These are phyloP conservation scores for Drosophila nikananu DNA, from an alignment of 1,140 invertebrate genomes.

Conservation along the genomic window DNA sequence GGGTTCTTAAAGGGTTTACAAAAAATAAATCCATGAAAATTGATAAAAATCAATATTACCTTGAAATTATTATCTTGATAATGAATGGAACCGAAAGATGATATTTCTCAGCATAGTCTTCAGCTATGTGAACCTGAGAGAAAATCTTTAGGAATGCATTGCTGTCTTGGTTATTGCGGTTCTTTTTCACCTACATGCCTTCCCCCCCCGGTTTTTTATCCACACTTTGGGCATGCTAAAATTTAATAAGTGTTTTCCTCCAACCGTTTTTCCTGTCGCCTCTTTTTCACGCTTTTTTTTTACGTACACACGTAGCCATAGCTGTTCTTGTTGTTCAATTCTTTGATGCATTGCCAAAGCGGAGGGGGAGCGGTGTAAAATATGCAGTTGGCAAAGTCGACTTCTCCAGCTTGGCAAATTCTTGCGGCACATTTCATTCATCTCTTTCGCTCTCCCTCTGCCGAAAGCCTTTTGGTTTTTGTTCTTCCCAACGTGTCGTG, in stretches of 20 bases:
- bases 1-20: neutral
- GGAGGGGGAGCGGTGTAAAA: slow-evolving; percentile 13
- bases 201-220: neutral
- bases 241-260: slow-evolving; percentile 81
- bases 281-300: slow-evolving; percentile 60
- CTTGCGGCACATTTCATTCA: slow-evolving; percentile 65
- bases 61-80: neutral
- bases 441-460: slow-evolving; percentile 9
- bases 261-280: slow-evolving; percentile 68
- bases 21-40: neutral
- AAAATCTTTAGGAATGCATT: slow-evolving; percentile 30
- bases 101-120: neutral
- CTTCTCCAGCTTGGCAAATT: slow-evolving; percentile 48
- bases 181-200: slow-evolving; percentile 10
- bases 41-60: too few relatives aligned
- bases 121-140: slow-evolving; percentile 48
- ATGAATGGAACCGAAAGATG: neutral
- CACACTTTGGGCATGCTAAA: slow-evolving; percentile 67
- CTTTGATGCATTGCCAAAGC: slow-evolving; percentile 53
- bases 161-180: slow-evolving; percentile 51
- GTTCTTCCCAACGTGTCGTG: slow-evolving; percentile 44
- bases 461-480: slow-evolving; percentile 19
- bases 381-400: slow-evolving; percentile 52
- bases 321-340: slow-evolving; percentile 56
- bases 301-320: slow-evolving; percentile 11